Base-by-base conservation (phyloP, 2,888 invertebrate genomes). In the Caprella mutica region DNA sequence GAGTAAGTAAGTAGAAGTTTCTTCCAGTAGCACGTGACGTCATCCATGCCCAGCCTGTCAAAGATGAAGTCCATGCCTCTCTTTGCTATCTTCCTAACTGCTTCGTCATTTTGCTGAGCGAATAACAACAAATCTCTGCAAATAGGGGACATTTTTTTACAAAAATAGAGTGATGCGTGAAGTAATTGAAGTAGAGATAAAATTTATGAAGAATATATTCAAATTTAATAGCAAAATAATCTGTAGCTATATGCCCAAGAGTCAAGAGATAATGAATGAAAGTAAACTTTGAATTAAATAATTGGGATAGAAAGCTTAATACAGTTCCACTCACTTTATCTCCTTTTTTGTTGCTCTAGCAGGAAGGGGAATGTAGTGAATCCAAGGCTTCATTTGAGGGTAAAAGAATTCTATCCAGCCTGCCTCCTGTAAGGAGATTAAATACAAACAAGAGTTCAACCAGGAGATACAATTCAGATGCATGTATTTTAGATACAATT, bases 381-480 rank as follows among this genome's bases (percentile, higher is more conserved):
- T 80, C 96, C 96, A 96, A 0, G 94, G 93, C 71, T 85, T 86
- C 69, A 97, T 73, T 9, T 84, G 80, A 3, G 83, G 79, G 71
- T 97, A 97, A 73, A 91, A 97, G 73, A 96, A 97, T 75, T 97
- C 96, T 38, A 81, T 75, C 94, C 94, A 96, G 65, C 92, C 87
- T 67, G 86, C 78, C 0, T 93, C 94, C 48, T 48, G 48, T 23
- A n/a, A n/a, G n/a, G n/a, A n/a, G n/a, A n/a, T n/a, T n/a, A n/a
- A n/a, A n/a, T n/a, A n/a, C n/a, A n/a, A n/a, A n/a, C n/a, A n/a
- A n/a, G n/a, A n/a, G n/a, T n/a, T n/a, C n/a, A n/a, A n/a, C n/a
- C n/a, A n/a, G n/a, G n/a, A n/a, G n/a, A n/a, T n/a, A n/a, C n/a
- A n/a, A n/a, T n/a, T n/a, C n/a, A n/a, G n/a, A n/a, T n/a, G n/a